phyloP scores from a whole-genome alignment of 2,113 vertebrate species.

The Dipodomys spectabilis region DNA sequence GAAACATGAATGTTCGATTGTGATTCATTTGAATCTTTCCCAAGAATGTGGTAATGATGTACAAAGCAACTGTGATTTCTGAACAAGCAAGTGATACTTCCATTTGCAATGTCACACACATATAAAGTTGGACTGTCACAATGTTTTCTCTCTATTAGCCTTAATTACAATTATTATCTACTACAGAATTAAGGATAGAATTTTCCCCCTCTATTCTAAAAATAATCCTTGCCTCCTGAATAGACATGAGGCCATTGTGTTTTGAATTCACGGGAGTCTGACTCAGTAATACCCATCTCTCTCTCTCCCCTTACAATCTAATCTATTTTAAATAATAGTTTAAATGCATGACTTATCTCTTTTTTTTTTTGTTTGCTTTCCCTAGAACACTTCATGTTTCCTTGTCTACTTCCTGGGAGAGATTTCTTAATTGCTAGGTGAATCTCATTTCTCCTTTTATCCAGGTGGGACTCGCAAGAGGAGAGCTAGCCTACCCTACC shows the following conservation, averaged over 20 bases:
- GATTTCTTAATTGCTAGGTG: neutral
- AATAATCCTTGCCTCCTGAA: constrained; percentile 42
- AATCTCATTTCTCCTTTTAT: neutral
- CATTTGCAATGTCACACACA: constrained; percentile 59
- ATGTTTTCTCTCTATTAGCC: constrained; percentile 61
- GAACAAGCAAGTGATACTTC: constrained; percentile 56
- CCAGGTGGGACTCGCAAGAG: neutral
- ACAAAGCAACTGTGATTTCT: neutral
- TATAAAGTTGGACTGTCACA: constrained; percentile 49
- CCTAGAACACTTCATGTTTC: neutral
- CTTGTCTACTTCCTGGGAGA: neutral
- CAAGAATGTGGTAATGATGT: neutral
- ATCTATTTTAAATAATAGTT: constrained; percentile 24
- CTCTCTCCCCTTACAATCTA: neutral
- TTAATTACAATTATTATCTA: constrained; percentile 69
- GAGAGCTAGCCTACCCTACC: neutral
- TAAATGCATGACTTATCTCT: neutral
- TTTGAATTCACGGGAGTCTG: neutral
- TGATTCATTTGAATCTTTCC: constrained; percentile 37
- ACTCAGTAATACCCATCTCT: neutral
- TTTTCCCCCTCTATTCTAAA: constrained; percentile 26
- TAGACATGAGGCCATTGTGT: neutral
- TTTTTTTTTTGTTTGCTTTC: neutral
- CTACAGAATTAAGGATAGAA: constrained; percentile 8
- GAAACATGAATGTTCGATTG: neutral